These are phyloP conservation scores for Celastrina argiolus DNA, from an alignment of 2,888 invertebrate genomes.

Conservation along the genomic window DNA sequence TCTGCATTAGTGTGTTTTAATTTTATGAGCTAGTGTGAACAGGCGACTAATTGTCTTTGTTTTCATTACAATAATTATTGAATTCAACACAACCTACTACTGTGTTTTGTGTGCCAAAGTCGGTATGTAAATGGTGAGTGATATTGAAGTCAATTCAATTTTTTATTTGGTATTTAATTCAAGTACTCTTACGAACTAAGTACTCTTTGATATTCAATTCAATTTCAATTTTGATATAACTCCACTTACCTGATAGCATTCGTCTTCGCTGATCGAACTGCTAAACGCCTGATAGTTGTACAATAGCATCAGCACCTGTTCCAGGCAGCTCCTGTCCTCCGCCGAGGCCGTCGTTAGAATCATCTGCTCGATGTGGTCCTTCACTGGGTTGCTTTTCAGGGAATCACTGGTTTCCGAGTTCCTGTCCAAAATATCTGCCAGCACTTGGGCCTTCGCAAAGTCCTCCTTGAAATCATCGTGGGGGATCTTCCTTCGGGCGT, in stretches of 20 bases:
- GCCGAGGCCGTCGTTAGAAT: slow-evolving; percentile 69
- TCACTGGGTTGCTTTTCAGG: slow-evolving; percentile 67
- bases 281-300: slow-evolving; percentile 79
- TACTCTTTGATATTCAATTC: too few species aligned
- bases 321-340: slow-evolving; percentile 80
- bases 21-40: slow-evolving; percentile 6
- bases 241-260: slow-evolving; percentile 72
- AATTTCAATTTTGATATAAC: too few species aligned
- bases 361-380: slow-evolving; percentile 72
- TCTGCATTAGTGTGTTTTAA: background rate
- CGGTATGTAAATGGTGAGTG: too few species aligned
- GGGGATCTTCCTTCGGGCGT: slow-evolving; percentile 56
- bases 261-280: slow-evolving; percentile 76
- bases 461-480: slow-evolving; percentile 73
- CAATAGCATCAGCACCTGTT: slow-evolving; percentile 79
- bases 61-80: too few species aligned
- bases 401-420: slow-evolving; percentile 69
- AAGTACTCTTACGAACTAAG: too few species aligned
- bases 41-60: too few species aligned
- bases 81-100: too few species aligned
- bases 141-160: too few species aligned
- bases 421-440: slow-evolving; percentile 65
- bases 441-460: slow-evolving; percentile 69
- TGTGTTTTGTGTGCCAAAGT: too few species aligned
- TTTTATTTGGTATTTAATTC: too few species aligned